phyloP scores from a whole-genome alignment of 2,797 vertebrate genomes.

The Fringilla coelebs region DNA sequence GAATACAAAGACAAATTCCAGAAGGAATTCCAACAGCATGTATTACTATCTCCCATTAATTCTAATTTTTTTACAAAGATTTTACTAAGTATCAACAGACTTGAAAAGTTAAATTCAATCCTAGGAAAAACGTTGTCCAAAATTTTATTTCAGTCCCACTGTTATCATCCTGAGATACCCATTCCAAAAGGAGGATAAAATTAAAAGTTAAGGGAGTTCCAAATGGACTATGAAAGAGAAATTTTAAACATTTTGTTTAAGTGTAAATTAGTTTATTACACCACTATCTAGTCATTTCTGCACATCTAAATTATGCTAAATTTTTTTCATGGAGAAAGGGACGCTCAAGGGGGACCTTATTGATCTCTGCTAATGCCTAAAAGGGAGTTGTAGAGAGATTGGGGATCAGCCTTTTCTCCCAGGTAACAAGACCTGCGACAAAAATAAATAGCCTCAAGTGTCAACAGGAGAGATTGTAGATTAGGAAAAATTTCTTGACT shows the following conservation, averaged over 20 bases:
- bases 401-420: background rate
- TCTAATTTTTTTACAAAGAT: background rate
- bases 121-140: background rate
- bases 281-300: background rate
- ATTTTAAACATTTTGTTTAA: background rate
- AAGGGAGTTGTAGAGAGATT: background rate
- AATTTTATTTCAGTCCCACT: background rate
- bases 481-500: background rate
- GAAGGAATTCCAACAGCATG: background rate
- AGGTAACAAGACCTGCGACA: background rate
- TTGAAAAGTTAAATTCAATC: background rate
- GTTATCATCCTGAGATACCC: background rate
- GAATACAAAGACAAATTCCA: background rate
- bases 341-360: background rate
- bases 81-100: background rate
- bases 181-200: background rate
- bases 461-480: background rate
- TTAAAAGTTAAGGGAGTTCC: background rate
- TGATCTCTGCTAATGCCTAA: background rate
- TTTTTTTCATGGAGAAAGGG: background rate
- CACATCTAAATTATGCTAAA: background rate
- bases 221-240: background rate
- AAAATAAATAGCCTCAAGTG: background rate
- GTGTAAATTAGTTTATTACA: background rate
- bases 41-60: background rate